Base-by-base conservation (phyloP, 2,888 invertebrate species). In the Ferrisia virgata region DNA sequence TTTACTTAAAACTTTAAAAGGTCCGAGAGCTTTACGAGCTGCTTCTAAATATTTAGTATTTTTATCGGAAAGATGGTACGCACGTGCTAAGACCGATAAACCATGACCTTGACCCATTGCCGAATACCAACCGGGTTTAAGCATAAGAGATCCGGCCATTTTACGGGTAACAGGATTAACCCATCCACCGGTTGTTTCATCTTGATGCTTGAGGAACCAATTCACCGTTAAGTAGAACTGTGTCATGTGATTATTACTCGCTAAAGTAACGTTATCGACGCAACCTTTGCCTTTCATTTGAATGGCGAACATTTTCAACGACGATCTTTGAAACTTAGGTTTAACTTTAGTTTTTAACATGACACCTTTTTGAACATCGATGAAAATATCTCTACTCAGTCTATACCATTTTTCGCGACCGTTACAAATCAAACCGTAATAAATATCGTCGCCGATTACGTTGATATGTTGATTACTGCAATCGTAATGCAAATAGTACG, bases 91-190 rank as follows among this genome's bases (percentile, higher is more conserved):
- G n/a, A 99, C 92, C 0, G 98, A 98, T 87, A 99, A 94, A 31
- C 94, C 96, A 89, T 99, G 99, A 0, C 99, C 99, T 89, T 99
- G 99, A 2, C 96, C 97, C 99, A 99, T 99, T 0, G 98, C 96
- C 0, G 98, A 98, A 89, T 97, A 94, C 97, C 97, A 97, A 85
- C 97, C 97, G 1, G 96, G 94, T 86, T 92, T 91, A 79, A 98
- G 91, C 8, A 93, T 91, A 89, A 94, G 93, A 31, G 94, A 93
- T 76, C 92, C 90, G 0, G 93, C 92, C 86, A 94, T 92, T 89
- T 91, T 93, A 88, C 97, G 91, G 85, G 92, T 91, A 79, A 97
- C 97, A 82, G 95, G 95, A 88, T 97, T 96, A 79, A 96, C 92
- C 97, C 98, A 99, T 85, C 98, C 99, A 78, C 99, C 99, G 25